phyloP scores from a whole-genome alignment of 2,113 vertebrate genomes.

The Xiphophorus hellerii region DNA sequence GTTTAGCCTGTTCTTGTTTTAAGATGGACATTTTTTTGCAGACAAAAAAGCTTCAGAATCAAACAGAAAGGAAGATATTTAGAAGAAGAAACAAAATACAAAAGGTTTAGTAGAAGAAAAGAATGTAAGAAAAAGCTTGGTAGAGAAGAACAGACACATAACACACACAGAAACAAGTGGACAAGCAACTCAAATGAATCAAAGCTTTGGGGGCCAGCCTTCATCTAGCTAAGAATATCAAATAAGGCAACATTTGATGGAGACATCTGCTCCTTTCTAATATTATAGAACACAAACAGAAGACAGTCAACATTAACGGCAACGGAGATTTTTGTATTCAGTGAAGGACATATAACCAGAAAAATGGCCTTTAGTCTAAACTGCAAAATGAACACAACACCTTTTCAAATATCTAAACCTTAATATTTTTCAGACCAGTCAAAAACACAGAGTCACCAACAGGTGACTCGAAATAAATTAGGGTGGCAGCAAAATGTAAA shows the following conservation, averaged over 20 bases:
- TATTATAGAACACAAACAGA: constrained; percentile 17
- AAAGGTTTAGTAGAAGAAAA: constrained; percentile 32
- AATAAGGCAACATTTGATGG: neutral
- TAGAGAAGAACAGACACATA: constrained; percentile 42
- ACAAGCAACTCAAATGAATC: constrained; percentile 61
- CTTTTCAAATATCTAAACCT: neutral
- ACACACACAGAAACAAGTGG: constrained; percentile 56
- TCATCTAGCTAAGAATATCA: constrained; percentile 31
- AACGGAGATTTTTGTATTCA: constrained; percentile 12
- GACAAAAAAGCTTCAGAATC: constrained; percentile 20
- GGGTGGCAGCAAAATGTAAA: neutral
- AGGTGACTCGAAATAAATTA: neutral
- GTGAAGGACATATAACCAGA: neutral
- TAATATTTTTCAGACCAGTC: neutral
- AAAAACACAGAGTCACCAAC: neutral
- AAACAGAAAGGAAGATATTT: constrained; percentile 10
- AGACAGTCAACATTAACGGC: constrained; percentile 9
- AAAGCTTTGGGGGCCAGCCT: constrained; percentile 62
- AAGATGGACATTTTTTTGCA: constrained; percentile 63
- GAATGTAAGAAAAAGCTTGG: constrained; percentile 35
- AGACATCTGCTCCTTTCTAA: neutral
- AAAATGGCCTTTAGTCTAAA: neutral
- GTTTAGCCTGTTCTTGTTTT: neutral
- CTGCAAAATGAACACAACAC: neutral
- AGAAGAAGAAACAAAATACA: constrained; percentile 27